A percentile compares a stretch with the other conserved stretches of the same genome.
Evolutionary conservation across 1,140 invertebrate species (phyloP).

Genomic region (Diorhabda carinulata): DNA sequence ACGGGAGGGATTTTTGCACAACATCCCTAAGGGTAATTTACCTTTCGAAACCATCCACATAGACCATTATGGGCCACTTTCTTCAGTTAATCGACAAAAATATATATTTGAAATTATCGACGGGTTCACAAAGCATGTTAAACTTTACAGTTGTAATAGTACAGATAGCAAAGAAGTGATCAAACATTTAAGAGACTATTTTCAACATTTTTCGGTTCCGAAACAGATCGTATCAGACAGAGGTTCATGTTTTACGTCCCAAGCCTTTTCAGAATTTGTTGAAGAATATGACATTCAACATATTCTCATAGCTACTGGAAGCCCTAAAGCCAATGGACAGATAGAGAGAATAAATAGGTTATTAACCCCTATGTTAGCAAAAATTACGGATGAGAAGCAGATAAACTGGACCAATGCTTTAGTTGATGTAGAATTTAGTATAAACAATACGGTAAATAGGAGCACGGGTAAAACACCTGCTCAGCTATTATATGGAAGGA

Average conservation of each 20-base stretch:
- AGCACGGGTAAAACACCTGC: constrained; percentile 24
- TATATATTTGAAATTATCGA: constrained; percentile 37
- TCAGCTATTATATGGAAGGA: constrained; percentile 15
- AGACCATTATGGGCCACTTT: constrained; percentile 39
- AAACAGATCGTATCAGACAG: constrained; percentile 26
- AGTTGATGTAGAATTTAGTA: constrained; percentile 29
- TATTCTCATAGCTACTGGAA: constrained; percentile 21
- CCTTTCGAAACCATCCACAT: constrained; percentile 40
- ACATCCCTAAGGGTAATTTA: constrained; percentile 33
- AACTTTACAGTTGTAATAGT: constrained; percentile 23
- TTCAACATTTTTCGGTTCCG: constrained; percentile 23
- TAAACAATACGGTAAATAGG: constrained; percentile 35
- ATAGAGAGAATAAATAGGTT: constrained; percentile 34
- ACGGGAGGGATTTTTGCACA: constrained; percentile 32
- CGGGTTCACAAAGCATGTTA: constrained; percentile 34
- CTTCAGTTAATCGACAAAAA: constrained; percentile 14
- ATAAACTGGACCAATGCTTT: constrained; percentile 31
- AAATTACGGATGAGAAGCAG: constrained; percentile 14
- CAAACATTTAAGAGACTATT: constrained; percentile 24
- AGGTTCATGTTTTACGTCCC: constrained; percentile 27
- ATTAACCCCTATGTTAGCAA: constrained; percentile 28
- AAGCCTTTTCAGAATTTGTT: constrained; percentile 24
- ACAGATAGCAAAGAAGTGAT: constrained; percentile 25
- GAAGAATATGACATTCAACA: constrained; percentile 25
- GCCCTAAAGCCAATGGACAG: constrained; percentile 30